phyloP scores from a whole-genome alignment of 2,888 invertebrate genomes.

The Tipula helvola region DNA sequence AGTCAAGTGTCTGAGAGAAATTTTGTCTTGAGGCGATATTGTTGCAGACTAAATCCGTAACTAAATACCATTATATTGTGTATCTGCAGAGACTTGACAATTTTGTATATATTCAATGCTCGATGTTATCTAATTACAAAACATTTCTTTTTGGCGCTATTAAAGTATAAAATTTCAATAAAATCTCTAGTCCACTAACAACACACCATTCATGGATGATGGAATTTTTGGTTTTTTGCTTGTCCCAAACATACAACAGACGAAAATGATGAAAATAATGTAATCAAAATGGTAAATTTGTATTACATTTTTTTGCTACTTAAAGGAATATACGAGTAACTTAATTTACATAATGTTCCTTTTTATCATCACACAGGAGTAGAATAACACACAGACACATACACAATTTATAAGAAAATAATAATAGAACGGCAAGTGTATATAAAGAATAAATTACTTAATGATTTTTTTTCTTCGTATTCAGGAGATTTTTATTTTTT shows the following conservation, averaged over 20 bases:
- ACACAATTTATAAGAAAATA: neutral
- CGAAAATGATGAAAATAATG: neutral
- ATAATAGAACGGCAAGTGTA: neutral
- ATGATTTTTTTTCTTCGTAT: neutral
- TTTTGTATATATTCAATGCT: neutral
- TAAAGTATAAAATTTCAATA: neutral
- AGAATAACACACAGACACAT: neutral
- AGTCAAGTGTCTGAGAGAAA: neutral
- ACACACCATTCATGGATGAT: neutral
- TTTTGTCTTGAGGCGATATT: neutral
- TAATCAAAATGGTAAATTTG: neutral
- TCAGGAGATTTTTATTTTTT: neutral
- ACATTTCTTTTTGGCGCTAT: neutral
- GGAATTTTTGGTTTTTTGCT: neutral
- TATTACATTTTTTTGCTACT: neutral
- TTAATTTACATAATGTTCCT: neutral
- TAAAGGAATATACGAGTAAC: neutral
- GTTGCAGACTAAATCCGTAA: neutral
- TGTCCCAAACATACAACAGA: neutral
- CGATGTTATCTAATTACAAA: neutral
- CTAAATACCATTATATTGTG: neutral
- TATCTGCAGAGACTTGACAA: neutral
- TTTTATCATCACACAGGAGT: neutral
- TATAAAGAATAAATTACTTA: neutral
- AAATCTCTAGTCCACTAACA: neutral